Conservation (phyloP, 2,888 invertebrate genomes). For the Hybos culiciformis region DNA sequence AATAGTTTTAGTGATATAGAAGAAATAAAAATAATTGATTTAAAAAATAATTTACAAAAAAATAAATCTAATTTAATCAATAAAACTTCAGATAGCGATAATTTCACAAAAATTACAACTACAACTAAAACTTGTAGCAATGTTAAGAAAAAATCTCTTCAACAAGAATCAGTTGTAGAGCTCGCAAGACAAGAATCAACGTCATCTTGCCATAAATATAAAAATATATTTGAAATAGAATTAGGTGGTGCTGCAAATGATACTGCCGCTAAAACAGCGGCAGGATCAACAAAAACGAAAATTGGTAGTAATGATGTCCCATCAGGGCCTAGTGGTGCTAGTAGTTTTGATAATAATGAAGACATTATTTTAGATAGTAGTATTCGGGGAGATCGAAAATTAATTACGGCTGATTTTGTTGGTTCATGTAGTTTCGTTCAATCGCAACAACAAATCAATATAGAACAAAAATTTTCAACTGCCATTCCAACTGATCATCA, state of each 20-base stretch:
- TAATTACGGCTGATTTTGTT: not conserved
- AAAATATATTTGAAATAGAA: constrained; percentile 1
- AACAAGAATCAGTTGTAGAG: constrained; percentile 9
- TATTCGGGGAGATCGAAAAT: not conserved
- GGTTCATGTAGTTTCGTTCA: not conserved
- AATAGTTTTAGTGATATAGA: constrained; percentile 38
- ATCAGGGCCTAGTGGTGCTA: not conserved
- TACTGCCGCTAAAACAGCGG: not conserved
- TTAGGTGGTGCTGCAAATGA: not conserved
- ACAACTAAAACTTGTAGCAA: constrained; percentile 15
- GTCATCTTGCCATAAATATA: not conserved
- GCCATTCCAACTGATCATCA: not conserved
- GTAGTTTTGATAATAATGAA: not conserved
- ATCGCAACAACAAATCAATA: constrained; percentile 4
- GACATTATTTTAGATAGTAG: too few relatives aligned
- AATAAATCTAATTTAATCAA: constrained; percentile 19
- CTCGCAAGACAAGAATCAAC: too few relatives aligned
- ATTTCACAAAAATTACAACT: constrained; percentile 13
- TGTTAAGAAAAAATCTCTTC: constrained; percentile 10
- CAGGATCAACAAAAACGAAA: too few relatives aligned
- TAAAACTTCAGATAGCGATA: constrained; percentile 23
- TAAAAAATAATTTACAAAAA: constrained; percentile 18
- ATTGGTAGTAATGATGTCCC: not conserved
- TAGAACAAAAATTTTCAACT: not conserved
- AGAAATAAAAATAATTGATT: constrained; percentile 38